phyloP scores from a whole-genome alignment of 1,140 invertebrate species.

The Eumaeus atala region DNA sequence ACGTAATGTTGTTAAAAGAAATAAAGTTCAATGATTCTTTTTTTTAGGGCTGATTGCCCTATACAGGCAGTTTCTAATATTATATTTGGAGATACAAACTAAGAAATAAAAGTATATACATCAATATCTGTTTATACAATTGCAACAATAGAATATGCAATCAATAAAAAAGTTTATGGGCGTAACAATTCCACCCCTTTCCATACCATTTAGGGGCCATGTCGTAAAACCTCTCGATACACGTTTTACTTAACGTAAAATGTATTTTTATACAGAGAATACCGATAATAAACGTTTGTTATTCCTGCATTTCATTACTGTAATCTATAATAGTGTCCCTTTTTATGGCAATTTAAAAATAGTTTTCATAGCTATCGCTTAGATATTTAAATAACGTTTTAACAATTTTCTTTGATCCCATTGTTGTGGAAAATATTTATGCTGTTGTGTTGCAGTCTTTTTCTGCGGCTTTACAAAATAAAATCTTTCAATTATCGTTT shows the following conservation, averaged over 20 bases:
- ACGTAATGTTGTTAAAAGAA: too few species aligned
- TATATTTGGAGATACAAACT: too few species aligned
- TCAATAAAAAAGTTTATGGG: constrained; percentile 9
- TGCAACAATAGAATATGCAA: constrained; percentile 9
- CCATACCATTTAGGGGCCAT: constrained; percentile 5
- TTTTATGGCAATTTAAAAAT: not conserved
- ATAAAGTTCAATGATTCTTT: too few species aligned
- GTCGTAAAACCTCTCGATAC: constrained; percentile 5
- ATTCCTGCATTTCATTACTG: constrained; percentile 9
- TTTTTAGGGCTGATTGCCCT: too few species aligned
- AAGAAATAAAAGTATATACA: too few species aligned
- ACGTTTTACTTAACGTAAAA: constrained; percentile 10
- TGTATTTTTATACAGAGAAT: constrained; percentile 9
- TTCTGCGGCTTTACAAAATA: too few species aligned
- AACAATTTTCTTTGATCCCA: too few species aligned
- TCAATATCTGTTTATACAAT: constrained; percentile 1
- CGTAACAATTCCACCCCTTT: constrained; percentile 10
- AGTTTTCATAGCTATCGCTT: not conserved
- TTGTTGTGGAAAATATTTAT: too few species aligned
- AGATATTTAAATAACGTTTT: too few species aligned
- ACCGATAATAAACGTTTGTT: constrained; percentile 5
- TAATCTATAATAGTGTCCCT: constrained; percentile 7
- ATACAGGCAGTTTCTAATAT: too few species aligned
- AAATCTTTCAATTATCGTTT: too few species aligned
- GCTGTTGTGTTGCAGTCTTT: too few species aligned